Evolutionary conservation across 2,113 vertebrate genomes (phyloP), one percentile per base, ranked within the genome.

Genomic region (Ageneiosus marmoratus): DNA sequence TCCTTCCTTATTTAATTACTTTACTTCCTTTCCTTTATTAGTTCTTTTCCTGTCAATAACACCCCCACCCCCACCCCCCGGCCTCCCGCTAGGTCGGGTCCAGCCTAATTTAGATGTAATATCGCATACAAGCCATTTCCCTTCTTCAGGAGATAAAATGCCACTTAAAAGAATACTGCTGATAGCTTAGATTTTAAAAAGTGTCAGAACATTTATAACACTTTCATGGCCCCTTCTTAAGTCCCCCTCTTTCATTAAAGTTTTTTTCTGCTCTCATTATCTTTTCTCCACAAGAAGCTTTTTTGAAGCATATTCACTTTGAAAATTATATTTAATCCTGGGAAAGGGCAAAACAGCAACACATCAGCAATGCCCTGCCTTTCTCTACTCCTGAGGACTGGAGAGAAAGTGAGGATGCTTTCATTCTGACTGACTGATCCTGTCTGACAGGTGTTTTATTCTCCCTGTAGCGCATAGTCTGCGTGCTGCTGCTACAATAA

Each of bases 381-480:
- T 37, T 11, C 75, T 58, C 20, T 50, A 37, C 20, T 58, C 41
- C 22, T 13, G 72, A 79, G 41, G 50, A 63, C 41, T 41, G 2
- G n/a, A 79, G 50, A 22, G 70, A 75, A 82, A 46, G 48, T 24
- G 51, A 20, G 48, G 77, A 51, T n/a, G 50, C 63, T 83, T 83
- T 87, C 79, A 78, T 70, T 58, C 51, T n/a, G 24, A 58, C 85
- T 70, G 81, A 81, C 32, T 62, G 77, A 86, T 86, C 62, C 55
- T 83, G 81, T 80, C 82, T 73, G 85, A 84, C 85, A 84, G 79
- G 73, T 67, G 70, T 84, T 86, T 86, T 86, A 65, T 81, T 55
- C 63, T 34, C 46, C 53, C 63, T 34, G 18, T 74, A 20, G 80
- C 60, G 75, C 13, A 62, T 12, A 48, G 70, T 44, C 56, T 51